Conservation (phyloP, 2,113 vertebrate genomes). For the Gobio gobio region DNA sequence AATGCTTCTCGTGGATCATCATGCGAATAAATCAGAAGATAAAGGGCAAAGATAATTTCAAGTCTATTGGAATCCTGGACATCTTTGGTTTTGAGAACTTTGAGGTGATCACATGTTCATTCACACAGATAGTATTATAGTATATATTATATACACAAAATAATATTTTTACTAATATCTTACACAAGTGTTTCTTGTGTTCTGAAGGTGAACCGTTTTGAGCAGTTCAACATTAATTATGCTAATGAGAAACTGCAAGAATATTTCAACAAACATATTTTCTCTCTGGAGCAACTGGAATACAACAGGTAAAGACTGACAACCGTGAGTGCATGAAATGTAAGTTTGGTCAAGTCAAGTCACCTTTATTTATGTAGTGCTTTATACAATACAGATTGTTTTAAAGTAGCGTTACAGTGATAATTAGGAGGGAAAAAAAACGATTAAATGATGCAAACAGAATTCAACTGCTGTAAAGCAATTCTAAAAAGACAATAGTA, state of each 20-base stretch:
- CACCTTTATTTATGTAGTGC: too few relatives aligned
- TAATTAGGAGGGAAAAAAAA: too few relatives aligned
- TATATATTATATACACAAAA: not conserved
- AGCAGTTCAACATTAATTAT: slow-evolving; percentile 95
- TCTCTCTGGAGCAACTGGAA: slow-evolving; percentile 92
- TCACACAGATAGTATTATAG: not conserved
- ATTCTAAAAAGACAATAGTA: too few relatives aligned
- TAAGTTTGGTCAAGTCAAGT: not conserved
- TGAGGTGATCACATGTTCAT: slow-evolving; percentile 73
- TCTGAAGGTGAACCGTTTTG: slow-evolving; percentile 88
- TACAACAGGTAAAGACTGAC: slow-evolving; percentile 85
- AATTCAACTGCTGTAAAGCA: too few relatives aligned
- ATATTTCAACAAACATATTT: slow-evolving; percentile 95
- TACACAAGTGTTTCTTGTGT: slow-evolving; percentile 9
- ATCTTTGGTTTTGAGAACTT: slow-evolving; percentile 96
- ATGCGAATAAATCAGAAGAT: slow-evolving; percentile 88
- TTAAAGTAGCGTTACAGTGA: too few relatives aligned
- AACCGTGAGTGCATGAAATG: not conserved
- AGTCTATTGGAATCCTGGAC: slow-evolving; percentile 93
- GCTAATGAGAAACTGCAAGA: slow-evolving; percentile 94
- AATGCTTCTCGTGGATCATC: slow-evolving; percentile 94
- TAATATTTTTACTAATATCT: not conserved
- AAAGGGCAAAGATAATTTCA: slow-evolving; percentile 91
- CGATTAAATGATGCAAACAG: too few relatives aligned
- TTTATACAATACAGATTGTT: too few relatives aligned